A percentile compares a stretch with the other conserved stretches of the same genome.
These are phyloP conservation scores for Drosophila parabipectinata DNA, from an alignment of 1,140 invertebrate species.

Conservation along the genomic window DNA sequence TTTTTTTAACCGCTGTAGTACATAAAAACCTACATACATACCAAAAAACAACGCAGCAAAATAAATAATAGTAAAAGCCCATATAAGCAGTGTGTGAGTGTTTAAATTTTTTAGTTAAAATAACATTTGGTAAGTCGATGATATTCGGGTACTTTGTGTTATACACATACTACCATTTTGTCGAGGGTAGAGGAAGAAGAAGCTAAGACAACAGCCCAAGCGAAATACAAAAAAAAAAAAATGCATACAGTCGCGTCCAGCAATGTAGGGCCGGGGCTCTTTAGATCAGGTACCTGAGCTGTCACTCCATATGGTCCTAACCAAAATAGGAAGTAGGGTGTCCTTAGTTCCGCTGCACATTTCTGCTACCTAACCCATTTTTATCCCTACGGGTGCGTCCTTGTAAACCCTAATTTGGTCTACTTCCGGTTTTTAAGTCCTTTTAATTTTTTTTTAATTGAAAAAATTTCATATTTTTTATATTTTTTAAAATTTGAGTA, in stretches of 20 bases:
- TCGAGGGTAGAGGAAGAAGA: constrained; percentile 14
- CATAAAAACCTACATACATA: constrained; percentile 21
- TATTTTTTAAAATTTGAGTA: neutral
- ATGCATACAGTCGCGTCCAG: constrained; percentile 30
- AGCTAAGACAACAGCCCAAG: neutral
- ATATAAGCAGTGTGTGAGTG: constrained; percentile 21
- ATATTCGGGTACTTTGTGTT: constrained; percentile 27
- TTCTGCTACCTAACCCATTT: constrained; percentile 21
- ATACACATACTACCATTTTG: constrained; percentile 50
- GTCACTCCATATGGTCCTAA: neutral
- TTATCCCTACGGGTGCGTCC: constrained; percentile 2
- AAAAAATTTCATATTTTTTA: no score
- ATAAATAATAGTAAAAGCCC: constrained; percentile 9
- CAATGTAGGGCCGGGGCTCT: constrained; percentile 4
- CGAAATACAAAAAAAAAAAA: constrained; percentile 10
- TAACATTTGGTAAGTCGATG: constrained; percentile 25
- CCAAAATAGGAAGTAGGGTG: neutral
- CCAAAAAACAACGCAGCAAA: constrained; percentile 15
- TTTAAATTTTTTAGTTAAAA: constrained; percentile 3
- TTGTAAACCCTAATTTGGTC: neutral
- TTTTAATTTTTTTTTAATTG: no score
- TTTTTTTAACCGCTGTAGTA: constrained; percentile 44
- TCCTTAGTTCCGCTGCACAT: constrained; percentile 43
- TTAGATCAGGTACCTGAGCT: constrained; percentile 23
- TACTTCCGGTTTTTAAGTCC: constrained; percentile 3